Evolutionary conservation across 2,113 vertebrate genomes (phyloP), one percentile per base, ranked within the genome.

Genomic region (Amazona guildingii): DNA sequence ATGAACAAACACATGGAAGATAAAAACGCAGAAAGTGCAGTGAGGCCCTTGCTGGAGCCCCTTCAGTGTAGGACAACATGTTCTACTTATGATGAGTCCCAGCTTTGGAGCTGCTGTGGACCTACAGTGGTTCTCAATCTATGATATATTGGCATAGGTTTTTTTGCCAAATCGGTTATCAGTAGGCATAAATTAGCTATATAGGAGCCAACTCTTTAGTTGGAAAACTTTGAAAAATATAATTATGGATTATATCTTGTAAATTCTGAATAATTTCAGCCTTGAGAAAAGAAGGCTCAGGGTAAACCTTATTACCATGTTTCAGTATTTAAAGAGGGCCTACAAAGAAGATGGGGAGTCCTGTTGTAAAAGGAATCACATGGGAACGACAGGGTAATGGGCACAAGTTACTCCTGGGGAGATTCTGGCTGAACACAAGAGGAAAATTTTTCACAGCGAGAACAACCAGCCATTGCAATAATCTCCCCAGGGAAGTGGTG

Each of bases 81-180:
- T 6, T 82, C 18, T 23, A 6, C n/a, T 63, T 24, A 11, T 67
- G 24, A 62, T 14, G 29, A 23, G 15, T 48, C 24, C 41, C 70
- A 29, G 9, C 41, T 79, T 72, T 75, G 35, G 25, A 48, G 23
- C 61, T 66, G 25, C 69, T 2, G 0, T 33, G 29, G 13, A 79
- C 19, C 13, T 57, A 12, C 12, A 31, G 10, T 57, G 20, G 5
- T 74, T 86, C 92, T 90, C 35, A 21, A 21, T 73, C 44, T 66
- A 1, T 52, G 33, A 61, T 52, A 13, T 28, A 48, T 5, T 83
- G 33, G 19, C 8, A 6, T 7, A 4, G 0, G 1, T 1, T 6
- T 67, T 66, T 77, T 69, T 39, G 23, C 35, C 23, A 83, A 57
- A 63, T 28, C 17, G 57, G 6, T 39, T 73, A 57, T 17, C 17